Evolutionary conservation across 2,888 invertebrate genomes (phyloP), one percentile per base, ranked within the genome.

Genomic region (Tillus elongatus): DNA sequence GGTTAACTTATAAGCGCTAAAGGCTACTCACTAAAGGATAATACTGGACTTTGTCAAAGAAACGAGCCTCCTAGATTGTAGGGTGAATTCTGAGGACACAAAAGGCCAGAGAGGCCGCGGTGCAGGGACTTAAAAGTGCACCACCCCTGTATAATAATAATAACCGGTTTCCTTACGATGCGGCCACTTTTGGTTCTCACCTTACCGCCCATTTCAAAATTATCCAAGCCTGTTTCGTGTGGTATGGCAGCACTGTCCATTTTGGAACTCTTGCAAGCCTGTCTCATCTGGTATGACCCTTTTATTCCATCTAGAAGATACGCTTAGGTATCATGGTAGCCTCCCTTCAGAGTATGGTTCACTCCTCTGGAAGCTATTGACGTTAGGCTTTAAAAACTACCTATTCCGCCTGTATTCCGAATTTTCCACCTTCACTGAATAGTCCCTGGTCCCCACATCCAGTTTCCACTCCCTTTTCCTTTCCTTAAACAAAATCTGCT

Each of bases 381-480:
- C 24, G n/a, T 19, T 8, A 6, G 24, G 24, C n/a, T 19, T 19
- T n/a, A 19, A 19, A 19, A 19, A 19, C 24, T 19, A n/a, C n/a
- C 24, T 19, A 19, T 19, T 19, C 6, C 6, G 24, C 24, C 6
- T 19, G 24, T 19, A 19, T n/a, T 19, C 24, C 6, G 24, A 6
- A 19, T 19, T n/a, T 6, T 19, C n/a, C n/a, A 19, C 24, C n/a
- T 19, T 19, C 24, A 8, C 24, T 8, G 24, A 8, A n/a, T 19
- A 19, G 24, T 19, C 24, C 6, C 24, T 19, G 6, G 24, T 6
- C n/a, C 24, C 24, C n/a, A 19, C 24, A 8, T n/a, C 24, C 6
- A n/a, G 24, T 8, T 19, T 19, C 24, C 24, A 19, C 24, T n/a
- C n/a, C 24, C 24, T 19, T 19, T 19, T 19, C 24, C n/a, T 19